phyloP scores from a whole-genome alignment of 1,140 invertebrate species.

The Orchesella cincta region DNA sequence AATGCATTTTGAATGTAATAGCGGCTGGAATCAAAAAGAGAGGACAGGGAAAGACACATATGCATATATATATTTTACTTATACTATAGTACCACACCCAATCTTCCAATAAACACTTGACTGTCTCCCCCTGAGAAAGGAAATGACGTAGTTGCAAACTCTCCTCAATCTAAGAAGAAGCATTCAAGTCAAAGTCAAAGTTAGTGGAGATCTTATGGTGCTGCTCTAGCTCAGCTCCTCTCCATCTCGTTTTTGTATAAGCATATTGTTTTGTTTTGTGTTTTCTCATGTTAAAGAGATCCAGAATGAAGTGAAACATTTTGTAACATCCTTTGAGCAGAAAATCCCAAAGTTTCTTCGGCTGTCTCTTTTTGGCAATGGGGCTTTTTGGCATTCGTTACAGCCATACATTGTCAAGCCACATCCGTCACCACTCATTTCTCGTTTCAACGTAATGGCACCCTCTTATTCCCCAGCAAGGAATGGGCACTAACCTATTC shows the following conservation, averaged over 20 bases:
- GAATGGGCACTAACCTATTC: neutral
- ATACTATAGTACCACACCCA: too few relatives aligned
- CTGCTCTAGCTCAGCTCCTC: too few relatives aligned
- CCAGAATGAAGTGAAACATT: neutral
- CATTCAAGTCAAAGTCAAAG: neutral
- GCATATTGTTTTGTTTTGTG: neutral
- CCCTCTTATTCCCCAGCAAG: neutral
- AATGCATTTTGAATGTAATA: too few relatives aligned
- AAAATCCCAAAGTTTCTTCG: neutral
- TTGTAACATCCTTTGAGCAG: neutral
- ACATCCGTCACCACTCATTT: conserved; percentile 28
- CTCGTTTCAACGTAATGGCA: conserved; percentile 3
- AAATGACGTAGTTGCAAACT: too few relatives aligned
- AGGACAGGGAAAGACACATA: too few relatives aligned
- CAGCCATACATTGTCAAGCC: conserved; percentile 24
- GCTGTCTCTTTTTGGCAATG: neutral
- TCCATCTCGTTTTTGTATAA: neutral
- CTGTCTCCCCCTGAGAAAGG: too few relatives aligned
- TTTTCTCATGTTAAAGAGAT: neutral
- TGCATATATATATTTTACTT: too few relatives aligned
- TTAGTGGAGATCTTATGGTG: too few relatives aligned
- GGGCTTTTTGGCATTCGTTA: conserved; percentile 3
- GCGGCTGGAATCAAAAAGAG: too few relatives aligned
- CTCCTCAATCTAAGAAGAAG: too few relatives aligned
- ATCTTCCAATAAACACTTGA: too few relatives aligned